Evolutionary conservation across 1,140 invertebrate genomes (phyloP), one percentile per base, ranked within the genome.

Genomic region (Pseudomyrmex flavicornis): DNA sequence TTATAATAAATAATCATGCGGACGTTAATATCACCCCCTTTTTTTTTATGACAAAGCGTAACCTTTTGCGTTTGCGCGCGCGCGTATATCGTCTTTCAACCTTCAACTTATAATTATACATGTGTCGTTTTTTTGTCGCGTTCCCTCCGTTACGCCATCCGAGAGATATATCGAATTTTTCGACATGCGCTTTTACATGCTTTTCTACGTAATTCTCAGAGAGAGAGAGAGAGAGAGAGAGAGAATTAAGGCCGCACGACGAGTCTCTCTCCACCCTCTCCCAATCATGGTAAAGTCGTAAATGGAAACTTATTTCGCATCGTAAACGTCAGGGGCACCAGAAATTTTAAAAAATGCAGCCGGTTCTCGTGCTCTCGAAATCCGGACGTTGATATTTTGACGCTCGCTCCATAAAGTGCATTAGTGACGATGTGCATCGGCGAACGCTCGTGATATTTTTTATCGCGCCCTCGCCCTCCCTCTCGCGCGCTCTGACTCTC

Each of bases 321-420:
- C 54, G 35, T 61, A 75, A 83, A 83, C 65, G 70, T 85, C 63
- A 0, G 17, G 12, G 26, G 13, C 9, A 20, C n/a, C 2, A 3
- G 61, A 48, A 77, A 46, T 85, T 82, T 85, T 85, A 74, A 46
- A 65, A 61, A 70, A 75, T n/a, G 13, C 56, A 54, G 17, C 56
- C 17, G 44, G 44, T 44, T 44, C 22, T 65, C 61, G 52, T 66
- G 68, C 20, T 22, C 20, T 22, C 54, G 13, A 73, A 85, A 85
- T 85, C 62, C 77, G 62, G 12, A 72, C 54, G 61, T 82, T 82
- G 69, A 73, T 82, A 54, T 85, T 82, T 82, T 75, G 83, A 85
- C 77, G 46, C n/a, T 59, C 63, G 54, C 48, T 26, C 58, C 22
- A 26, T 59, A 68, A 82, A 82, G 62, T 72, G 61, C 83, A 85